These are phyloP conservation scores for Echinometra lucunter DNA, from an alignment of 53 echinoderm and acorn worm species.

Conservation along the genomic window DNA sequence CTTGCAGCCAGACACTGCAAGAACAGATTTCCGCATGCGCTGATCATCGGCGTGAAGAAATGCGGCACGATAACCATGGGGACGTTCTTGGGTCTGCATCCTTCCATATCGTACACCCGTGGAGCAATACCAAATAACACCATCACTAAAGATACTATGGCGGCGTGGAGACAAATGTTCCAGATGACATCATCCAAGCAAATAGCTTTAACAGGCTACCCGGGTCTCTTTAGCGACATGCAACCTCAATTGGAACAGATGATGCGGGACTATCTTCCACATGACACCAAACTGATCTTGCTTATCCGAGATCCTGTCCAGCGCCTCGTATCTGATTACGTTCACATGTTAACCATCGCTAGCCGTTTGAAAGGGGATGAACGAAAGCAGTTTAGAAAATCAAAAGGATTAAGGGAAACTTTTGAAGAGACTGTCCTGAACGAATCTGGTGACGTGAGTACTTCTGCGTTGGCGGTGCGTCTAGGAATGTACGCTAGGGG, in stretches of 20 bases:
- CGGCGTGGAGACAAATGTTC: constrained; percentile 1
- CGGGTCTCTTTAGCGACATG: neutral
- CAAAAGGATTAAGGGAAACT: neutral
- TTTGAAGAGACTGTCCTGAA: neutral
- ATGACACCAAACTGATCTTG: constrained; percentile 48
- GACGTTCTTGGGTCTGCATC: constrained; percentile 62
- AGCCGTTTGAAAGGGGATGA: neutral
- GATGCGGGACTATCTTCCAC: neutral
- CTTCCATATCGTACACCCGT: neutral
- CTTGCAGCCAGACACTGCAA: neutral
- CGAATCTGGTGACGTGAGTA: neutral
- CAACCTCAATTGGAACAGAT: constrained; percentile 17
- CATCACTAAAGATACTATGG: neutral
- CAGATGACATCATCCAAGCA: constrained; percentile 31
- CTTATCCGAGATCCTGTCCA: constrained; percentile 65
- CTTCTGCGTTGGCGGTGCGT: neutral
- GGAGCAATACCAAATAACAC: neutral
- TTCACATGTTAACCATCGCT: neutral
- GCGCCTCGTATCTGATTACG: constrained; percentile 66
- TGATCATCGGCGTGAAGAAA: constrained; percentile 63
- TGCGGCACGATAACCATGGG: constrained; percentile 59
- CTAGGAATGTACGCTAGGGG: constrained; percentile 2
- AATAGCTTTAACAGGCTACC: constrained; percentile 49
- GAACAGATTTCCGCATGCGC: constrained; percentile 38
- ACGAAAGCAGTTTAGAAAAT: neutral